Base-by-base conservation (phyloP, 2,113 vertebrate species). In the Tachysurus vachellii region DNA sequence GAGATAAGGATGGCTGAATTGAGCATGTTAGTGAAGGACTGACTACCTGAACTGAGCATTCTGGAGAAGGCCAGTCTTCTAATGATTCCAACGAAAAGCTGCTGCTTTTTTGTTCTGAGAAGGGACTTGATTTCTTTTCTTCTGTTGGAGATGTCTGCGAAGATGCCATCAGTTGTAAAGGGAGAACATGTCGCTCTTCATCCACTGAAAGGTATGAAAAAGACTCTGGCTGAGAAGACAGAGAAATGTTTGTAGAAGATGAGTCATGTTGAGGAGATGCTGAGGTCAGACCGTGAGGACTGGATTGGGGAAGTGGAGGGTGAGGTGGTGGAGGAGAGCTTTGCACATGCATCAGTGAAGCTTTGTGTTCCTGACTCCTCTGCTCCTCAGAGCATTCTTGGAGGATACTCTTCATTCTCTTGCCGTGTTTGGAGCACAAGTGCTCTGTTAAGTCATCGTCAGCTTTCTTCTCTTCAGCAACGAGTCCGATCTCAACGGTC, bases 381-480 rank as follows among this genome's bases (percentile, higher is more conserved):
- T 62, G 87, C 80, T 93, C 92, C 2, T 92, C 91, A 0, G 93
- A 92, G 91, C 94, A 95, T 26, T 92, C 91, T 66, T 76, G 83
- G 87, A 95, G 91, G 80, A 95, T 94, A 91, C 83, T 95, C 76
- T 54, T 90, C 88, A 94, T 94, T 93, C 92, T 94, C 31, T 92
- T 93, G 59, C 86, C 91, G 87, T 95, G 95, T 91, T 79, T 94
- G 88, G 92, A 93, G 91, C 95, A 95, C 88, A 95, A 93, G 66
- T 93, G 92, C 47, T 44, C 84, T 68, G 66, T 23, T 85, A 21
- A n/a, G 10, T 42, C 53, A 68, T 53, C 28, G 42, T 62, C 56
- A 57, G 16, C 21, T 47, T 71, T 26, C 6, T 64, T 71, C 26
- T 57, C 16, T 59, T 75, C 47, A 80, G 73, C 28, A 68, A 77